Conservation (phyloP, 2,113 vertebrate species). For the Cololabis saira region DNA sequence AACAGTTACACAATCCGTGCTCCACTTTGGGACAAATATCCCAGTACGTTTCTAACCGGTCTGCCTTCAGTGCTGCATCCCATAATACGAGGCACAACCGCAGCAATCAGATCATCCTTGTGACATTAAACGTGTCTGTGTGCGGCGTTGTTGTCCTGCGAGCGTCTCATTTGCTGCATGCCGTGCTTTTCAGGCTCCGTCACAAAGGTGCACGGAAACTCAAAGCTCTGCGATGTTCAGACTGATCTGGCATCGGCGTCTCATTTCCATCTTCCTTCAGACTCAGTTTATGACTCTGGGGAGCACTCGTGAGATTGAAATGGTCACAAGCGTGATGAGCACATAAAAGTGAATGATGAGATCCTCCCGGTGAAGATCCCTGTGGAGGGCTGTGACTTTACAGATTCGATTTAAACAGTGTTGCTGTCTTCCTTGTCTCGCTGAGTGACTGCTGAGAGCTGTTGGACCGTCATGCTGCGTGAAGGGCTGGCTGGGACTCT, state of each 20-base stretch:
- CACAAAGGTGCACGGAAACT: not conserved
- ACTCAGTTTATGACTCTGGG: constrained; percentile 22
- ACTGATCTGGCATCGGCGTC: constrained; percentile 3
- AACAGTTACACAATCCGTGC: no score
- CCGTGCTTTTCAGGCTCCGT: not conserved
- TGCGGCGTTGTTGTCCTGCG: no score
- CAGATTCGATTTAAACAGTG: constrained; percentile 14
- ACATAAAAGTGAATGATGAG: constrained; percentile 32
- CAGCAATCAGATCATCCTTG: no score
- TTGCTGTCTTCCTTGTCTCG: constrained; percentile 26
- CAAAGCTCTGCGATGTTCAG: not conserved
- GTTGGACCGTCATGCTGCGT: constrained; percentile 26
- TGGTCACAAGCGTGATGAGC: constrained; percentile 30
- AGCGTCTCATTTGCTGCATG: no score
- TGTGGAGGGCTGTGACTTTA: constrained; percentile 4
- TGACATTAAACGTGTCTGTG: no score
- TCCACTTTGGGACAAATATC: no score
- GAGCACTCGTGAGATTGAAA: constrained; percentile 45
- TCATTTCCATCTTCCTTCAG: constrained; percentile 24
- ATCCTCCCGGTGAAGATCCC: constrained; percentile 6
- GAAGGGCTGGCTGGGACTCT: constrained; percentile 51
- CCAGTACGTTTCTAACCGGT: no score
- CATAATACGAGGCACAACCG: no score
- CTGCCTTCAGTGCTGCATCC: no score
- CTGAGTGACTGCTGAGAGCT: constrained; percentile 44